Base-by-base conservation (phyloP, 2,113 vertebrate genomes). In the Gadus chalcogrammus region DNA sequence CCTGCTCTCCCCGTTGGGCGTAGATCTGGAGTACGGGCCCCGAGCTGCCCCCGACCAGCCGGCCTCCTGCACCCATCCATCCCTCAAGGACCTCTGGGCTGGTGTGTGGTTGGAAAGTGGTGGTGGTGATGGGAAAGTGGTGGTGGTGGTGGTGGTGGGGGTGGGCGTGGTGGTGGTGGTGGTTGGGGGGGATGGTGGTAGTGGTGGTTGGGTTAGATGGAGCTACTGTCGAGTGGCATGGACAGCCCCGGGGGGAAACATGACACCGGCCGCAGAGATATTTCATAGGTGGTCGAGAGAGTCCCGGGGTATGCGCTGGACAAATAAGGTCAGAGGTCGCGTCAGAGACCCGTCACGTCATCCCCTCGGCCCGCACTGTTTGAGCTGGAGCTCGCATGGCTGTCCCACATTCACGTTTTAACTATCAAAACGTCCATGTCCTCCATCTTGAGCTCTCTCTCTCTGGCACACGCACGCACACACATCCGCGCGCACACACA, bases 271-370 rank as follows among this genome's bases (percentile, higher is more conserved):
- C 22, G 61, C 53, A 71, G 65, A 71, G 68, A 69, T 80, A 83
- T 85, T 85, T 85, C 58, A 64, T 76, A 80, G 61, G 73, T 61
- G 61, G 13, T 17, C 78, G 75, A 68, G 53, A 80, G 53, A 31
- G 20, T 69, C 66, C 53, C 17, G 38, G 63, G 67, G 42, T 52
- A 62, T 61, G 70, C 38, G 35, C 73, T 72, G 64, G 52, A 67
- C 69, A 71, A 84, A 79, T 15, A 67, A 35, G 79, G 16, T 68
- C 67, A 71, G 35, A 59, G 55, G 70, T 65, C 52, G 65, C 65
- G 71, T 63, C 48, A 65, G 64, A 79, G 4, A 31, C 31, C 31
- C n/a, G 17, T 18, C 16, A 65, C 31, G 24, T 69, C 35, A 64
- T 64, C 74, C 13, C 52, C 66, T 38, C 31, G 65, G 15, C 31